Conservation (phyloP, 2,888 invertebrate species). For the Bombylius discolor region DNA sequence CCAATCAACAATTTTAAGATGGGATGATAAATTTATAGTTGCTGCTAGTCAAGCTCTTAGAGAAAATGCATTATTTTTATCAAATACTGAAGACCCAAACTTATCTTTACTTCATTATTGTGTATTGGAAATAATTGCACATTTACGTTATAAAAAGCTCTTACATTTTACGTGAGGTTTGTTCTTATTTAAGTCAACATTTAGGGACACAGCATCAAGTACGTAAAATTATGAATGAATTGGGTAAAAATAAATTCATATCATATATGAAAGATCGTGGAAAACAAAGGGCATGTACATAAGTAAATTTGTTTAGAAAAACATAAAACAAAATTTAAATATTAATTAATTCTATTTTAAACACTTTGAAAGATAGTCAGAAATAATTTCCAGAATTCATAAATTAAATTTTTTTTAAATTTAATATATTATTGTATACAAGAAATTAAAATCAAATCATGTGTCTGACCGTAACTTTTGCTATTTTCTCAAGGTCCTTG, state of each 20-base stretch:
- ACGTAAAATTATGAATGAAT: slow-evolving; percentile 37
- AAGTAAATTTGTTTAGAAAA: slow-evolving; percentile 21
- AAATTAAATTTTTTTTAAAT: no score
- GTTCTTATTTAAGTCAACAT: slow-evolving; percentile 27
- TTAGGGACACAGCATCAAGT: slow-evolving; percentile 38
- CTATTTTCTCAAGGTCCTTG: no score
- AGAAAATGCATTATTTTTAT: slow-evolving; percentile 43
- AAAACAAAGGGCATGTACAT: slow-evolving; percentile 41
- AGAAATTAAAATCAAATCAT: no score
- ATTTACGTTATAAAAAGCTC: slow-evolving; percentile 51
- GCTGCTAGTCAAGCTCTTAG: slow-evolving; percentile 55
- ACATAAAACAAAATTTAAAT: background rate
- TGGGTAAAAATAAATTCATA: slow-evolving; percentile 31
- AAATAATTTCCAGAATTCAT: no score
- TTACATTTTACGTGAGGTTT: slow-evolving; percentile 34
- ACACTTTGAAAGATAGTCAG: no score
- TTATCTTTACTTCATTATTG: slow-evolving; percentile 49
- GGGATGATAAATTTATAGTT: slow-evolving; percentile 50
- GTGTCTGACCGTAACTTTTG: no score
- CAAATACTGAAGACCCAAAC: slow-evolving; percentile 34
- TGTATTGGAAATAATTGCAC: slow-evolving; percentile 59
- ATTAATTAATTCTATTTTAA: background rate
- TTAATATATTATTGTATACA: no score
- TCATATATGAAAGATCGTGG: slow-evolving; percentile 43
- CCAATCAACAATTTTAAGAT: slow-evolving; percentile 35